A percentile compares a stretch with the other conserved stretches of the same genome.
Evolutionary conservation across 1,140 invertebrate genomes (phyloP).

Genomic region (Drosophila ercepeae): DNA sequence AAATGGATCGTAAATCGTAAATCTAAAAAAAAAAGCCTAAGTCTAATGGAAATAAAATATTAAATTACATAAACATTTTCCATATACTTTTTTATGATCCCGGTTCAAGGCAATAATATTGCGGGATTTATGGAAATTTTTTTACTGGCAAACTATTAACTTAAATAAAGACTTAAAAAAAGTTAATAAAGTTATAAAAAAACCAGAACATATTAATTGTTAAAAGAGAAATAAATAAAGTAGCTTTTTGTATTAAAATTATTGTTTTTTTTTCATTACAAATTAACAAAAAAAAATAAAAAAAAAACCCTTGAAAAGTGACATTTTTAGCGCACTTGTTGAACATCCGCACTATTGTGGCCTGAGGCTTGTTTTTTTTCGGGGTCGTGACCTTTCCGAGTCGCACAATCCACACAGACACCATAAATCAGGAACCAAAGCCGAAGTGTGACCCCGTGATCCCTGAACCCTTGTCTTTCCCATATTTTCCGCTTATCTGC

Average conservation of each 20-base stretch:
- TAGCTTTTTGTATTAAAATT: too few species aligned
- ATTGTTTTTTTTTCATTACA: too few species aligned
- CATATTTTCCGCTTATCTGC: slow-evolving; percentile 35
- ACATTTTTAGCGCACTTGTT: slow-evolving; percentile 17
- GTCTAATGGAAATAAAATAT: neutral
- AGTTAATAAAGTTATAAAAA: neutral
- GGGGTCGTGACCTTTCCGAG: neutral
- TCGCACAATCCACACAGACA: neutral
- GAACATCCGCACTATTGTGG: neutral
- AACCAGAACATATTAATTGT: too few species aligned
- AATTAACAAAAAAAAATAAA: neutral
- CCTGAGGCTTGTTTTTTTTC: neutral
- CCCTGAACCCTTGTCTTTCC: slow-evolving; percentile 29
- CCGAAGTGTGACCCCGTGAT: slow-evolving; percentile 16
- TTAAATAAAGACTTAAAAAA: neutral
- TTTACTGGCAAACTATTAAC: neutral
- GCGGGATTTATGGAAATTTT: neutral
- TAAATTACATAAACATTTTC: neutral
- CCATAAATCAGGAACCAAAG: slow-evolving; percentile 67
- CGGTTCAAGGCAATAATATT: too few species aligned
- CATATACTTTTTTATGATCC: neutral
- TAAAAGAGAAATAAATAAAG: too few species aligned
- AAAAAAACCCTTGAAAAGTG: neutral
- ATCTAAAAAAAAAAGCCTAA: neutral
- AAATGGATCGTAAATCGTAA: neutral